A percentile compares a stretch with the other conserved stretches of the same genome.
phyloP scores from a whole-genome alignment of 2,888 invertebrate species.

The Sinelater perroti region DNA sequence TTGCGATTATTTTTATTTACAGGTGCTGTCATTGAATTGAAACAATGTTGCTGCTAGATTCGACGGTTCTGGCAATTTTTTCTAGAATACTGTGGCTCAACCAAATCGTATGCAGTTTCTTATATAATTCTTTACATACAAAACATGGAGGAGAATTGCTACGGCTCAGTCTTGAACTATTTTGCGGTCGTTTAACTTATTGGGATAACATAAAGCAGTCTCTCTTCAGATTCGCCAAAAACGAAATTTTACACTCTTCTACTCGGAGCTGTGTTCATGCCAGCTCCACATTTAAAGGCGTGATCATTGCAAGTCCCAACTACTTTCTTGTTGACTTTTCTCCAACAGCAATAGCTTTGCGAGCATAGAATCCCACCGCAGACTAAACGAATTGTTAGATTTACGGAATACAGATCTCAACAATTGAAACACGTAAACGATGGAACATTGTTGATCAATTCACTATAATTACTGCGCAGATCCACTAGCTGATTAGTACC shows the following conservation, averaged over 20 bases:
- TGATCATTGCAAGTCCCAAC: slow-evolving; percentile 97
- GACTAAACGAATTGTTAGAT: slow-evolving; percentile 96
- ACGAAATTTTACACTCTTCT: slow-evolving; percentile 93
- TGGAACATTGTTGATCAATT: slow-evolving; percentile 94
- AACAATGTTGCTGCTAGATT: slow-evolving; percentile 79
- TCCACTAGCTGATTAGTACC: slow-evolving; percentile 76
- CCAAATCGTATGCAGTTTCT: slow-evolving; percentile 88
- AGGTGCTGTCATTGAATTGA: slow-evolving; percentile 93
- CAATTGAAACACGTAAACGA: slow-evolving; percentile 94
- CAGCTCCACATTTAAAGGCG: slow-evolving; percentile 88
- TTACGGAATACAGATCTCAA: slow-evolving; percentile 88
- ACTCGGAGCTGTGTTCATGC: slow-evolving; percentile 92
- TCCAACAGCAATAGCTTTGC: slow-evolving; percentile 98
- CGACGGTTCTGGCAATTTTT: slow-evolving; percentile 88
- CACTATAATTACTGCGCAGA: slow-evolving; percentile 93
- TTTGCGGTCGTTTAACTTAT: slow-evolving; percentile 97
- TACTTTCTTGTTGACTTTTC: slow-evolving; percentile 75
- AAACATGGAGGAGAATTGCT: slow-evolving; percentile 96
- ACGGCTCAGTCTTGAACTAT: slow-evolving; percentile 92
- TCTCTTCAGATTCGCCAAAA: slow-evolving; percentile 82
- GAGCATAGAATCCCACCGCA: slow-evolving; percentile 96
- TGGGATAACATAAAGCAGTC: slow-evolving; percentile 94
- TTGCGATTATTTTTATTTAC: slow-evolving; percentile 61
- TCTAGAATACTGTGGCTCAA: slow-evolving; percentile 92
- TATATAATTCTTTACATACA: slow-evolving; percentile 85